These are phyloP conservation scores for Drosophila lacteicornis DNA, from an alignment of 1,140 invertebrate species.

Conservation along the genomic window DNA sequence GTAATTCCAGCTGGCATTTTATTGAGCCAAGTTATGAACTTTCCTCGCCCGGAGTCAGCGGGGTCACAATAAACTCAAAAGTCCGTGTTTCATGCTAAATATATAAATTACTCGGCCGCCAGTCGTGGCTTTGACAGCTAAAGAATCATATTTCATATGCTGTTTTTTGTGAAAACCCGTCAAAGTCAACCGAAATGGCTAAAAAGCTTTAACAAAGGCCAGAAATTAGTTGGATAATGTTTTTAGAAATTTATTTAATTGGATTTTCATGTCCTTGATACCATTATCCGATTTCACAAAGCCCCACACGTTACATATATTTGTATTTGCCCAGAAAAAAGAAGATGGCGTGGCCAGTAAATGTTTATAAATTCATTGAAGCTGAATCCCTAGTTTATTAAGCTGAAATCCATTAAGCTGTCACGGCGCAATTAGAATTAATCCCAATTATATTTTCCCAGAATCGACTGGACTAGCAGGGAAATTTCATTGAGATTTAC, in stretches of 20 bases:
- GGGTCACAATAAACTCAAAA: slow-evolving; percentile 22
- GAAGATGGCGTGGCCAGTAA: not conserved
- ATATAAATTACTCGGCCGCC: slow-evolving; percentile 57
- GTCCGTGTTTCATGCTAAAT: slow-evolving; percentile 34
- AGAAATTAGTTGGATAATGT: slow-evolving; percentile 6
- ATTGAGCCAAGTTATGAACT: slow-evolving; percentile 40
- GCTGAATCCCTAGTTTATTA: not conserved
- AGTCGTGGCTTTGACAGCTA: slow-evolving; percentile 25
- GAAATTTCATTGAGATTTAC: slow-evolving; percentile 28
- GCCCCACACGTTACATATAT: slow-evolving; percentile 1
- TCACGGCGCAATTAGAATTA: slow-evolving; percentile 38
- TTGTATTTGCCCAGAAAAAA: not conserved
- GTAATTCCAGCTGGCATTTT: slow-evolving; percentile 47
- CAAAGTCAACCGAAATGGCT: not conserved
- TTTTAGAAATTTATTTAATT: slow-evolving; percentile 9
- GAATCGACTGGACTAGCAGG: not conserved
- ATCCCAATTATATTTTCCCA: slow-evolving; percentile 23
- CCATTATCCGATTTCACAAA: slow-evolving; percentile 5
- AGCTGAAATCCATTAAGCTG: slow-evolving; percentile 34
- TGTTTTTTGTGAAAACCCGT: not conserved
- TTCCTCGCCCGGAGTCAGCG: not conserved
- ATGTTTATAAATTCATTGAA: slow-evolving; percentile 15
- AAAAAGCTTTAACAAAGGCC: not conserved
- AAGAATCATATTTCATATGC: slow-evolving; percentile 19
- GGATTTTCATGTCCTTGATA: not conserved